Evolutionary conservation across 2,113 vertebrate species (phyloP).

Genomic region (Phylloscopus trochiloides): DNA sequence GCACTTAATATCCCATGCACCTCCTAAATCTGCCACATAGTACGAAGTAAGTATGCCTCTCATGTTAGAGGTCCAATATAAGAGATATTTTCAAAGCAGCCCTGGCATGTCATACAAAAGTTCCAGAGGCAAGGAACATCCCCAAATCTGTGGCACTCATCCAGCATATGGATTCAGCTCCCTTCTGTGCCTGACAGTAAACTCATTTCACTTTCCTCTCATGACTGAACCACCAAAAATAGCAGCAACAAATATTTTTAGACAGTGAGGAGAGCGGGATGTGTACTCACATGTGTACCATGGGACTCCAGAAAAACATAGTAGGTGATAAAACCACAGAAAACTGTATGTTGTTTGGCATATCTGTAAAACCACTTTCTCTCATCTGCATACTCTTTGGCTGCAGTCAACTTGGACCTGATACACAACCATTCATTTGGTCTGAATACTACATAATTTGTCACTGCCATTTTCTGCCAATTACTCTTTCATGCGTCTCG

Average conservation of each 20-base stretch:
- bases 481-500: neutral
- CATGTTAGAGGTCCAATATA: neutral
- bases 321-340: neutral
- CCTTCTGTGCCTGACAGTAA: slow-evolving; percentile 11
- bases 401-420: neutral
- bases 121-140: slow-evolving; percentile 6
- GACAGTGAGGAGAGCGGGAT: neutral
- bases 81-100: neutral
- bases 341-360: neutral
- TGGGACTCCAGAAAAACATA: neutral
- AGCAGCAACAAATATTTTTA: slow-evolving; percentile 42
- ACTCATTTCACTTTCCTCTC: slow-evolving; percentile 15
- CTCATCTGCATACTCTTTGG: neutral
- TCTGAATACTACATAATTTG: neutral
- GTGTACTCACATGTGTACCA: neutral
- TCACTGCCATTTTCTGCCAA: neutral
- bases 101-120: neutral
- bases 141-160: neutral
- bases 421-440: neutral
- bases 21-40: neutral
- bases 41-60: neutral
- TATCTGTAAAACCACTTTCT: neutral
- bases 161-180: slow-evolving; percentile 2
- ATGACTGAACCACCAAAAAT: slow-evolving; percentile 4
- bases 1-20: neutral